Conservation (phyloP, 1,140 invertebrate species). For the Diachasmimorpha longicaudata region DNA sequence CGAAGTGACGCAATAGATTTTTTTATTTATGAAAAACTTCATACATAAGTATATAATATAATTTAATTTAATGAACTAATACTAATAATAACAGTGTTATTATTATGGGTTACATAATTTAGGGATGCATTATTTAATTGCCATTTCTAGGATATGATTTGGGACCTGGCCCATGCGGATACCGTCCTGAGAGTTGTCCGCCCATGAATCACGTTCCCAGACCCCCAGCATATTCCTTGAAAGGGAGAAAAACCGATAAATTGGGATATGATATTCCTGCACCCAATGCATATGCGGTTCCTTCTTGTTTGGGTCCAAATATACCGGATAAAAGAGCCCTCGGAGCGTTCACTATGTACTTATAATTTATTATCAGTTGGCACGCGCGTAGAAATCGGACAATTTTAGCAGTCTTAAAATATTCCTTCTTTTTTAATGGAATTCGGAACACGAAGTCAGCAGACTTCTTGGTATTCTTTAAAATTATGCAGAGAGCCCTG, state of each 20-base stretch:
- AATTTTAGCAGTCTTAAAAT: too few relatives aligned
- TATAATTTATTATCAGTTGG: not conserved
- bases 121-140: conserved; percentile 18
- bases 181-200: conserved; percentile 48
- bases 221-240: conserved; percentile 47
- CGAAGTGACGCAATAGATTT: not conserved
- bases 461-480: not conserved
- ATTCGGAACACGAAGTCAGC: not conserved
- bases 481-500: too few relatives aligned
- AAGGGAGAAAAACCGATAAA: conserved; percentile 28
- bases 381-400: too few relatives aligned
- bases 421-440: not conserved
- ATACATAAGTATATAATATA: not conserved
- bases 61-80: too few relatives aligned
- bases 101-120: not conserved
- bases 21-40: not conserved
- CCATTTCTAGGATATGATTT: not conserved
- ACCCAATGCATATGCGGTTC: conserved; percentile 48
- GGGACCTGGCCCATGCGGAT: conserved; percentile 54
- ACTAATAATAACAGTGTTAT: too few relatives aligned
- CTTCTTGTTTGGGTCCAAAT: conserved; percentile 52
- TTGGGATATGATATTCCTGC: conserved; percentile 40
- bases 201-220: conserved; percentile 46
- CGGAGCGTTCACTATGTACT: conserved; percentile 53
- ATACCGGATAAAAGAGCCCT: conserved; percentile 51